Base-by-base conservation (phyloP, 2,888 invertebrate genomes). In the Augiades crinisus region DNA sequence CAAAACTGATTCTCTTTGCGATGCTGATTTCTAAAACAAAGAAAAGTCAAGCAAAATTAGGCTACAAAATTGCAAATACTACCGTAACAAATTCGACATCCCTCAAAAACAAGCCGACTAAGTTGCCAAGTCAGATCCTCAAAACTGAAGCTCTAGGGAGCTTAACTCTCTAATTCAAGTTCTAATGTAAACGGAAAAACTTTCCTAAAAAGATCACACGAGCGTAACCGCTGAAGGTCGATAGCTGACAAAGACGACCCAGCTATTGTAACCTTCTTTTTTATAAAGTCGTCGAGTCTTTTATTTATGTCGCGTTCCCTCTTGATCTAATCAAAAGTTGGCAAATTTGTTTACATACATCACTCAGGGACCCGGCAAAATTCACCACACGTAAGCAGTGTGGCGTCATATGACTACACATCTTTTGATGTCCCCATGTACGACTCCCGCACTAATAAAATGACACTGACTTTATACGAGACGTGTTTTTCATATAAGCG, bases 331-430 rank as follows among this genome's bases (percentile, higher is more conserved):
- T 86, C 84, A 85, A 81, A 85, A 83, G 75, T 81, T 82, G 72
- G 73, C 72, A 80, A 88, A 84, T 85, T 81, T 85, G 83, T 81
- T 86, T 85, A 82, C 82, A 80, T 80, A 81, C 72, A 77, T 78
- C 70, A 75, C 68, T 67, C 59, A 38, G 64, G 64, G 56, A 67
- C 64, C 62, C 65, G 64, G 70, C 65, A 63, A 72, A 80, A 85
- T 85, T 84, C 86, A 64, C 70, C 64, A 76, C 87, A 86, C 86
- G 86, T 86, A 85, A 79, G 73, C 72, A 72, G 68, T 64, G 67
- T 31, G 19, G 36, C 66, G 71, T 66, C 67, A 70, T 68, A 68
- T 72, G 68, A 76, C 76, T 73, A 77, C 76, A 76, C 78, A 77
- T 77, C 76, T 79, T 81, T 82, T 83, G 83, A 86, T 82, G 81